Conservation (phyloP, 1,140 invertebrate genomes). For the Solenopsis fugax region DNA sequence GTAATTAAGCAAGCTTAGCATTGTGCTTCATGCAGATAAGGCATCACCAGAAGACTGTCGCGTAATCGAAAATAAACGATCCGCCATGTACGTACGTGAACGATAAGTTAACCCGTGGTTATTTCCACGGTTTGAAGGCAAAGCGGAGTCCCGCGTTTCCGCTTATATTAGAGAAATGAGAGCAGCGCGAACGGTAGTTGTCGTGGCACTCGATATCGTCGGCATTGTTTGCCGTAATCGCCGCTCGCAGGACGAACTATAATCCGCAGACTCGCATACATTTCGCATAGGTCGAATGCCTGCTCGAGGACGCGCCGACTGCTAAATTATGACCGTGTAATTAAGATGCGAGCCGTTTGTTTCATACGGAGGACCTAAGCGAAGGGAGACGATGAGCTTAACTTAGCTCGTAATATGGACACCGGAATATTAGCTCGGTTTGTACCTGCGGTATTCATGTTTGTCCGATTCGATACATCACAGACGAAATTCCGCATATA, state of each 20-base stretch:
- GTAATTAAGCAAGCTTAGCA: slow-evolving; percentile 33
- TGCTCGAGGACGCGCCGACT: slow-evolving; percentile 41
- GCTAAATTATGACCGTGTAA: slow-evolving; percentile 74
- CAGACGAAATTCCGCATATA: slow-evolving; percentile 12
- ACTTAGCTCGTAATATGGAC: slow-evolving; percentile 65
- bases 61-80: slow-evolving; percentile 33
- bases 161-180: slow-evolving; percentile 57
- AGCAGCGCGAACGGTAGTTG: slow-evolving; percentile 38
- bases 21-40: slow-evolving; percentile 3
- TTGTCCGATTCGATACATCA: slow-evolving; percentile 6
- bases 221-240: slow-evolving; percentile 75
- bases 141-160: slow-evolving; percentile 54
- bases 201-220: slow-evolving; percentile 67
- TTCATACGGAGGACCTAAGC: slow-evolving; percentile 51
- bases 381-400: slow-evolving; percentile 49
- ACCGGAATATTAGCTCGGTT: slow-evolving; percentile 39
- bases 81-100: not conserved
- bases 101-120: slow-evolving; percentile 40
- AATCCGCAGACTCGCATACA: slow-evolving; percentile 67
- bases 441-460: not conserved
- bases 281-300: slow-evolving; percentile 65
- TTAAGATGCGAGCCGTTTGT: slow-evolving; percentile 76
- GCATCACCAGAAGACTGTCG: not conserved
- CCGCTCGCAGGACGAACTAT: slow-evolving; percentile 65
- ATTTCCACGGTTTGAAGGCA: slow-evolving; percentile 66